Evolutionary conservation across 1,140 invertebrate genomes (phyloP).

Genomic region (Bombus consobrinus): DNA sequence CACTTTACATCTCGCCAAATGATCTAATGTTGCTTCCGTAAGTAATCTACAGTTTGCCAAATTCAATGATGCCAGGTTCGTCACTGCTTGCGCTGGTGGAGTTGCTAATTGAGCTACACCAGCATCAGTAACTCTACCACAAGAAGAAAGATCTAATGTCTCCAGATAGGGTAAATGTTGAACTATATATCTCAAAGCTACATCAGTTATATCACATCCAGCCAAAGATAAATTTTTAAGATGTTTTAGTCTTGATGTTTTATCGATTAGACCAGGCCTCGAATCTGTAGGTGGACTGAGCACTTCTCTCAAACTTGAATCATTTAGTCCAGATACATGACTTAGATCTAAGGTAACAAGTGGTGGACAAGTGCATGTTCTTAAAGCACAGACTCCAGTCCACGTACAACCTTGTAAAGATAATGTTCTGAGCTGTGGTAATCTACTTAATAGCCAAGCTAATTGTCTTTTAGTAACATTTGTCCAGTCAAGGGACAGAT

Average conservation of each 20-base stretch:
- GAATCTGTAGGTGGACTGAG: constrained; percentile 93
- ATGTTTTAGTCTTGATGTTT: constrained; percentile 90
- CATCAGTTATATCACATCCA: constrained; percentile 95
- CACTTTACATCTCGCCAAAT: constrained; percentile 87
- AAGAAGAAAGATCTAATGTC: constrained; percentile 92
- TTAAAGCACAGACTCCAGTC: constrained; percentile 90
- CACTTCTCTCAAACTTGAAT: constrained; percentile 91
- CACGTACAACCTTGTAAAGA: constrained; percentile 92
- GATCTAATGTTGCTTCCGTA: constrained; percentile 91
- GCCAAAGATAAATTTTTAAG: constrained; percentile 90
- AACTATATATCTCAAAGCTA: constrained; percentile 90
- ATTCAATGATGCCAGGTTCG: constrained; percentile 86
- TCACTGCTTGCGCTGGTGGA: constrained; percentile 84
- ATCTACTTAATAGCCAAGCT: constrained; percentile 92
- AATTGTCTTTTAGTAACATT: constrained; percentile 93
- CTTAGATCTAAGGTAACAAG: constrained; percentile 91
- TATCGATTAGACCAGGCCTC: constrained; percentile 91
- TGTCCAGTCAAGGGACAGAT: constrained; percentile 92
- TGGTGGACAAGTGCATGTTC: constrained; percentile 92
- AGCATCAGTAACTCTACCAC: constrained; percentile 93
- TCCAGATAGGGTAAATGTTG: constrained; percentile 90
- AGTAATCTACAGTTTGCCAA: constrained; percentile 92
- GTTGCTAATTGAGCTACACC: constrained; percentile 93
- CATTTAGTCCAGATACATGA: constrained; percentile 91
- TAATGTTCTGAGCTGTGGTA: constrained; percentile 91